Base-by-base conservation (phyloP, 2,797 vertebrate genomes). In the Enteromius paludinosus region DNA sequence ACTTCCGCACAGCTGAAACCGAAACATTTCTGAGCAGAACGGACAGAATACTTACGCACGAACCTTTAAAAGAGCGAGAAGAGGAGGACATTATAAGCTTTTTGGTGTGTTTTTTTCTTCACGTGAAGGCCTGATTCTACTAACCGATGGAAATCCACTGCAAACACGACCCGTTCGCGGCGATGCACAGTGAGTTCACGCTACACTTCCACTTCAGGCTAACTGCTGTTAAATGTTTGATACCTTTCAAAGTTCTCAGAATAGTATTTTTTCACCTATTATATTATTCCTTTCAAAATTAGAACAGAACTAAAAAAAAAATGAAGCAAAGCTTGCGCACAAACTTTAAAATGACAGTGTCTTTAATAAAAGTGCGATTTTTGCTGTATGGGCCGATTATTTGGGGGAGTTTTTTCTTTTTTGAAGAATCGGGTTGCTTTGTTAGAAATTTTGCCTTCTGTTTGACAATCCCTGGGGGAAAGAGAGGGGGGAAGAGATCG, bases 81-180 rank as follows among this genome's bases (percentile, higher is more conserved):
- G 49, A 35, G 45, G 69, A 56, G 61, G 70, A 66, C 62, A 35
- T 59, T 56, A 30, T 72, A 79, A 30, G 6, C 56, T 78, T 35
- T 79, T 82, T 52, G 59, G 54, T 82, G 49, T 45, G 2, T 47
- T 59, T 84, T 84, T 45, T 47, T 47, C 45, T 64, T 33, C 41
- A 61, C 33, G 33, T 59, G 5, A 70, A 33, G 78, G 81, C 84
- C 84, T 35, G 65, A 3, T 33, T 92, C 90, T 90, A 87, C 88
- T 89, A 89, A 90, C 91, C 90, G 92, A 99, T 99, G 98, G 98
- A 99, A 96, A 98, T 99, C 94, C 98, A 99, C 94, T 99, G 98
- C 96, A 99, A 99, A 93, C 97, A 98, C 97, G 98, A 99, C 95
- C 97, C 98, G 91, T 99, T 99, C 91, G 97, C 98, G 88, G 98